A percentile compares a stretch with the other conserved stretches of the same genome.
phyloP scores from a whole-genome alignment of 2,888 invertebrate species.

The Tupiocoris notatus region DNA sequence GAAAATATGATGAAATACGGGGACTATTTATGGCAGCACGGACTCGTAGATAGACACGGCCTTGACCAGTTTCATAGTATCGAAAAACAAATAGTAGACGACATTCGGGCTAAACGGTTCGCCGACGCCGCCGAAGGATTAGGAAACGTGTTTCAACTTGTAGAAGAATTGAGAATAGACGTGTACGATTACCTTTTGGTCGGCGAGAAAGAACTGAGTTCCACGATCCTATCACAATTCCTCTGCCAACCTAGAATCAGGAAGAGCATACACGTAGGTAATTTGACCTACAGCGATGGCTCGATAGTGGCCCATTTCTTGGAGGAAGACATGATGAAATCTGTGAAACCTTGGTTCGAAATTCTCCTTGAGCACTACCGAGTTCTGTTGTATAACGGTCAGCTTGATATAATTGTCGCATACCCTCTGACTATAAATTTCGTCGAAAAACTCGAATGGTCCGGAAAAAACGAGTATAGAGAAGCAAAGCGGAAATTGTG shows the following conservation, averaged over 20 bases:
- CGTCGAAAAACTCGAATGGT: conserved; percentile 69
- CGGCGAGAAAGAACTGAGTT: background rate
- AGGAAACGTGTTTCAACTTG: conserved; percentile 16
- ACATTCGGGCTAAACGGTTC: conserved; percentile 30
- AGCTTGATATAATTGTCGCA: conserved; percentile 87
- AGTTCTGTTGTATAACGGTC: conserved; percentile 83
- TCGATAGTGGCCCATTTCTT: conserved; percentile 66
- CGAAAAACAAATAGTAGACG: conserved; percentile 28
- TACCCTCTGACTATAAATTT: conserved; percentile 82
- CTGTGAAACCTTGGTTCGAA: conserved; percentile 69
- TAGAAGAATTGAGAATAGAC: background rate
- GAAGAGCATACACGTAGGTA: conserved; percentile 48
- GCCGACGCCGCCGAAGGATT: conserved; percentile 21
- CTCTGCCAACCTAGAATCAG: conserved; percentile 29
- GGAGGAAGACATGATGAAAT: conserved; percentile 75
- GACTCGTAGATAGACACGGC: conserved; percentile 53
- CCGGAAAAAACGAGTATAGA: conserved; percentile 64
- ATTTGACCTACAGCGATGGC: conserved; percentile 28
- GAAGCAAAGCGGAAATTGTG: conserved; percentile 66
- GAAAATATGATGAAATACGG: conserved; percentile 71
- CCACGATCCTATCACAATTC: background rate
- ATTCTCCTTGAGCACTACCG: conserved; percentile 65
- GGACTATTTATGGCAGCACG: conserved; percentile 76
- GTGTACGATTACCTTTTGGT: conserved; percentile 14
- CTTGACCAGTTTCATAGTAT: conserved; percentile 50